phyloP scores from a whole-genome alignment of 2,888 invertebrate species.

The Incurvaria masculella region DNA sequence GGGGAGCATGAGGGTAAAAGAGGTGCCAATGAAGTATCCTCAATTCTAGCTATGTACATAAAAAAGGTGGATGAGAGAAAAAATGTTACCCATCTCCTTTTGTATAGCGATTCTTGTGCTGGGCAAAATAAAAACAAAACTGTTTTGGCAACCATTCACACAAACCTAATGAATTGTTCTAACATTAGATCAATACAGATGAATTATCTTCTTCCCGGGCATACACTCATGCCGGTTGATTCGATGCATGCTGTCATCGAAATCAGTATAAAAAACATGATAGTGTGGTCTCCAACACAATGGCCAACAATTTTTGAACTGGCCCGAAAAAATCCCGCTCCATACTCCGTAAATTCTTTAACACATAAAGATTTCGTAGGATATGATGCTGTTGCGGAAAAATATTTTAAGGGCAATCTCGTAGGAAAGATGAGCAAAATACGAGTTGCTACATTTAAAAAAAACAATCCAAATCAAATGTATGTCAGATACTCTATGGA shows the following conservation, averaged over 20 bases:
- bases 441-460: background rate
- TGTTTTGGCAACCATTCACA: no score
- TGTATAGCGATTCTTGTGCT: no score
- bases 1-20: no score
- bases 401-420: background rate
- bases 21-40: no score
- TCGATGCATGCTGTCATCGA: slow-evolving; percentile 13
- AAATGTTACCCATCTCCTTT: no score
- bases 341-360: slow-evolving; percentile 2
- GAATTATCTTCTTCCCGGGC: slow-evolving; percentile 15
- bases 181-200: slow-evolving; percentile 8
- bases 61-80: no score
- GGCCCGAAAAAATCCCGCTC: slow-evolving; percentile 8
- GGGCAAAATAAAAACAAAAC: no score
- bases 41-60: no score
- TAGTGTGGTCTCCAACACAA: slow-evolving; percentile 13
- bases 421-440: background rate
- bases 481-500: background rate
- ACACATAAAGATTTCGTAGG: background rate
- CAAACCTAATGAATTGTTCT: slow-evolving; percentile 6
- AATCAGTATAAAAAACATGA: slow-evolving; percentile 10
- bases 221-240: slow-evolving; percentile 6
- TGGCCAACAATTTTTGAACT: slow-evolving; percentile 11
- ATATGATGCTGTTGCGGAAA: background rate
- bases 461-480: background rate